A percentile compares a stretch with the other conserved stretches of the same genome.
Conservation (phyloP, 1,140 invertebrate species). For the Mamestra configurata region DNA sequence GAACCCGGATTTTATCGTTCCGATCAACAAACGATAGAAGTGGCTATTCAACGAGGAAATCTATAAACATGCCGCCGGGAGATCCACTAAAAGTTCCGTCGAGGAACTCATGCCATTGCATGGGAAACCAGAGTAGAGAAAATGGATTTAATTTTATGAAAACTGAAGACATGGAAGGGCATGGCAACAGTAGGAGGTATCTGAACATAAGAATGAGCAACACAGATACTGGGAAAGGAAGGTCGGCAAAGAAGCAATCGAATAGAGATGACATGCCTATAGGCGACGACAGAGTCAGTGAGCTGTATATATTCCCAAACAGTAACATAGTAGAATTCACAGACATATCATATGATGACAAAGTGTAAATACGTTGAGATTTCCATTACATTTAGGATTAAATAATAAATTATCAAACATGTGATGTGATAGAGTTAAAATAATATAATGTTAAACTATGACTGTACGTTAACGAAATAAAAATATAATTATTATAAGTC, state of each 20-base stretch:
- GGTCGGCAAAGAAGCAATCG: conserved; percentile 58
- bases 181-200: conserved; percentile 62
- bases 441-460: conserved; percentile 28
- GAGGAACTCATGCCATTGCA: conserved; percentile 70
- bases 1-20: conserved; percentile 79
- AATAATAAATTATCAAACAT: conserved; percentile 47
- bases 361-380: conserved; percentile 73
- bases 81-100: conserved; percentile 66
- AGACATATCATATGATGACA: conserved; percentile 80
- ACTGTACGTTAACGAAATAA: conserved; percentile 38
- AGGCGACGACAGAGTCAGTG: conserved; percentile 79
- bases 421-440: conserved; percentile 51
- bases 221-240: conserved; percentile 56
- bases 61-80: conserved; percentile 67
- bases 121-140: conserved; percentile 69
- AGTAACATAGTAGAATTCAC: conserved; percentile 84
- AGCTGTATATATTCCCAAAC: conserved; percentile 84
- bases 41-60: conserved; percentile 75
- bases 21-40: conserved; percentile 80
- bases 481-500: conserved; percentile 19
- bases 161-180: conserved; percentile 60
- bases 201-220: conserved; percentile 54
- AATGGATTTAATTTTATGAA: conserved; percentile 65
- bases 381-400: conserved; percentile 54
- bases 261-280: conserved; percentile 67